Evolutionary conservation across 2,113 vertebrate genomes (phyloP), one percentile per base, ranked within the genome.

Genomic region (Urocolius indicus): DNA sequence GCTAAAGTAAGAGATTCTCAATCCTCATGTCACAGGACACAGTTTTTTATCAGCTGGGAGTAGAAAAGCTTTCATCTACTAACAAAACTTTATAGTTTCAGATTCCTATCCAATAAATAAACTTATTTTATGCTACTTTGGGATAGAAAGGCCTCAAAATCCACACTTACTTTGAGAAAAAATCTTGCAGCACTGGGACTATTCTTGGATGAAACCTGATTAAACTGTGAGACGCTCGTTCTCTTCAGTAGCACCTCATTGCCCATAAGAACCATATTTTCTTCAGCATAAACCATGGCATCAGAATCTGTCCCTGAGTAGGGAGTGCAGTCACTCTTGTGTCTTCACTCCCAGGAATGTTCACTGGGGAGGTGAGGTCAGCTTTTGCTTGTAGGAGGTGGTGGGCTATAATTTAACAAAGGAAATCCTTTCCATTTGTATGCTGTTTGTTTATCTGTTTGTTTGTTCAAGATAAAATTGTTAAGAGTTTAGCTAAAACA

Each of bases 341-440:
- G 43, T 74, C 41, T 84, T 13, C 61, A 38, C 65, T 51, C 21
- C 58, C 69, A 84, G 51, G 41, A 90, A 52, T 34, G 58, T 58
- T 90, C 62, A 20, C 49, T 69, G 32, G 5, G 23, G 54, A 87
- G 52, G 17, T 4, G 4, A 65, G 6, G 3, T 79, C 89, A 94
- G n/a, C 8, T 91, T 87, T 95, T 93, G n/a, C 54, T 79, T 69
- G 24, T 20, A 36, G 5, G 3, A 68, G 24, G 27, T 82, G 45
- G 68, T 90, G 62, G 36, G 17, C 62, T 78, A 23, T 30, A 87
- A 87, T 76, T 84, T 82, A 75, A 63, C 57, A 76, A 68, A 93
- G 61, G 36, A 92, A 96, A 92, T 51, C 16, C 57, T 89, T 90
- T 80, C 73, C 36, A 32, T 72, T 96, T 87, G 46, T 75, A 30